Evolutionary conservation across 2,797 vertebrate species (phyloP), one percentile per base, ranked within the genome.

Genomic region (Neosalanx taihuensis): DNA sequence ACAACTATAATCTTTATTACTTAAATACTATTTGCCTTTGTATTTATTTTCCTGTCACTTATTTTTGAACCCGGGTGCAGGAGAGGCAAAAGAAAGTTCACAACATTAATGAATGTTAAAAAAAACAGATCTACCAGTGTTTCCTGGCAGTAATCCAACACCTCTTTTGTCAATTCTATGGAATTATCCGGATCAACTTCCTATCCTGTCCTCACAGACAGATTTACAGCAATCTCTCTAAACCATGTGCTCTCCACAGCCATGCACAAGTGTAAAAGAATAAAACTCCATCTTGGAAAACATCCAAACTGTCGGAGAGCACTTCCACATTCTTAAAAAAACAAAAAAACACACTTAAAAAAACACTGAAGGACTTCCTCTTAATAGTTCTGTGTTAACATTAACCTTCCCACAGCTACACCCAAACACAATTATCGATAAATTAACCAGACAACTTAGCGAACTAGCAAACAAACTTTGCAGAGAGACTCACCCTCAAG

Each of bases 181-280:
- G 82, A 83, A 84, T 87, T 84, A 86, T 83, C 82, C 65, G 72
- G 86, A 86, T 87, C 83, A 87, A 79, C 77, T 69, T 68, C 23
- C 74, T 83, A 88, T 87, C 84, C 84, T 79, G 80, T 83, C 75
- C 75, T 78, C 67, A 73, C 87, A 89, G 85, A 72, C 87, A 79
- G 76, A 82, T 85, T 85, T 84, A 76, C 71, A 58, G 74, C 66
- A 72, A 78, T 87, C 77, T 80, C 80, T 73, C 59, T 69, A 79
- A 76, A 68, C 74, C 37, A 60, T 51, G 83, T 79, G 72, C 69
- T 78, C 75, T 80, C 70, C 60, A 69, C 46, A 33, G 51, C 64
- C 79, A 81, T 69, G 49, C 73, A 72, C 26, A 46, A 73, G 29
- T 33, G 64, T 61, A 80, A 72, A 72, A 76, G 72, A 81, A 64